Conservation (phyloP, 2,888 invertebrate genomes). For the Tetragonula carbonaria region DNA sequence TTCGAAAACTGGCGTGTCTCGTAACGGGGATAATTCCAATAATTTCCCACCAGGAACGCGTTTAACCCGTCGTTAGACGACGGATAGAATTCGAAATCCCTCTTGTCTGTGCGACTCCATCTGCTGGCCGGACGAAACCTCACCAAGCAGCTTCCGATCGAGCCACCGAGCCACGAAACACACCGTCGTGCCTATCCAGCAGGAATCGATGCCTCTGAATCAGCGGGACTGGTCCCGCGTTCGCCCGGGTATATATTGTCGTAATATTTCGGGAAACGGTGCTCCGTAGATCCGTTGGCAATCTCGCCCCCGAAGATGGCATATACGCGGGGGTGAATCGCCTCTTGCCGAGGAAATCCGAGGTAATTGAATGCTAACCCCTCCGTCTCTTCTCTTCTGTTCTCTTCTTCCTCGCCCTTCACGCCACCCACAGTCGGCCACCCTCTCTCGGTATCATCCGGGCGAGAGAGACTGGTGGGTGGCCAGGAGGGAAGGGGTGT, state of each 20-base stretch:
- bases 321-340: slow-evolving; percentile 79
- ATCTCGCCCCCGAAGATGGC: slow-evolving; percentile 78
- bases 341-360: slow-evolving; percentile 81
- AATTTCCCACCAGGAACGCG: background rate
- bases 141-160: background rate
- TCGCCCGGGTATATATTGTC: slow-evolving; percentile 67
- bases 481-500: too few species aligned
- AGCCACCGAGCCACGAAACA: background rate
- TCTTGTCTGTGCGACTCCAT: background rate
- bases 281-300: slow-evolving; percentile 72
- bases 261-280: slow-evolving; percentile 77
- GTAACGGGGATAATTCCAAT: background rate
- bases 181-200: slow-evolving; percentile 34
- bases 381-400: slow-evolving; percentile 63
- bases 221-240: slow-evolving; percentile 49
- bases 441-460: slow-evolving; percentile 23
- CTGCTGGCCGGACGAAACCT: background rate
- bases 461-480: background rate
- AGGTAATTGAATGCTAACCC: slow-evolving; percentile 82
- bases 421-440: background rate
- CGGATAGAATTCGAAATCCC: background rate
- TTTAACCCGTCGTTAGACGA: too few species aligned
- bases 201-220: slow-evolving; percentile 60
- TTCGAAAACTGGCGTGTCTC: too few species aligned
- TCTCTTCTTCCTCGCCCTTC: slow-evolving; percentile 54